Evolutionary conservation across 1,140 invertebrate genomes (phyloP).

Genomic region (Aricia agestis): DNA sequence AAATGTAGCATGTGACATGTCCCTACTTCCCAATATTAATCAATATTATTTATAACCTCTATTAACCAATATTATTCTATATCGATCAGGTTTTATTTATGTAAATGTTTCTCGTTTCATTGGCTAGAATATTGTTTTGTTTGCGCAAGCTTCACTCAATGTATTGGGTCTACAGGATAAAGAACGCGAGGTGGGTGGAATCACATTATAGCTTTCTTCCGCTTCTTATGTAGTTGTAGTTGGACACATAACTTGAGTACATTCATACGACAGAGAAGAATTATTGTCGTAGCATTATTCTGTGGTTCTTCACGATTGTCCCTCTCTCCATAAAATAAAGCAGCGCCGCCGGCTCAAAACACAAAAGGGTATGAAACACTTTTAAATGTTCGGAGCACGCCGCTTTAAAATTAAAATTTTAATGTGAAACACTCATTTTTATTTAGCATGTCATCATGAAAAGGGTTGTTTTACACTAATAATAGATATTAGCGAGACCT

Average conservation of each 20-base stretch:
- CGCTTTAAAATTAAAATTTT: too few species aligned
- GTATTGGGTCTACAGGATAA: slow-evolving; percentile 69
- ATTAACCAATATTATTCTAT: background rate
- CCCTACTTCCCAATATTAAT: background rate
- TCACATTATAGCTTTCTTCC: slow-evolving; percentile 34
- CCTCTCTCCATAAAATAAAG: too few species aligned
- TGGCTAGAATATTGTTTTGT: slow-evolving; percentile 72
- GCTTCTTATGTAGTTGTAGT: slow-evolving; percentile 18
- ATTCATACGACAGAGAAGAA: background rate
- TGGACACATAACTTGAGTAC: background rate
- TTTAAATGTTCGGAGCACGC: too few species aligned
- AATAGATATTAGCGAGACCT: too few species aligned
- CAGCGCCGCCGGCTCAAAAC: too few species aligned
- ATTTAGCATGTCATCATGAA: too few species aligned
- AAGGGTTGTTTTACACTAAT: too few species aligned
- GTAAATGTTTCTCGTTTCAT: slow-evolving; percentile 42
- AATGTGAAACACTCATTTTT: too few species aligned
- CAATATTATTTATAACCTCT: background rate
- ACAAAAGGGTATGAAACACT: too few species aligned
- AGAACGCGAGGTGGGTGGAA: slow-evolving; percentile 57
- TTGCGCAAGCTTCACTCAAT: slow-evolving; percentile 77
- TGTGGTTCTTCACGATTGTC: too few species aligned
- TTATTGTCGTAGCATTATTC: too few species aligned
- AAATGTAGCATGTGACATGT: background rate
- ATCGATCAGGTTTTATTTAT: slow-evolving; percentile 9